These are phyloP conservation scores for Pristionchus fissidentatus DNA, from an alignment of 2,888 invertebrate species.

Conservation along the genomic window DNA sequence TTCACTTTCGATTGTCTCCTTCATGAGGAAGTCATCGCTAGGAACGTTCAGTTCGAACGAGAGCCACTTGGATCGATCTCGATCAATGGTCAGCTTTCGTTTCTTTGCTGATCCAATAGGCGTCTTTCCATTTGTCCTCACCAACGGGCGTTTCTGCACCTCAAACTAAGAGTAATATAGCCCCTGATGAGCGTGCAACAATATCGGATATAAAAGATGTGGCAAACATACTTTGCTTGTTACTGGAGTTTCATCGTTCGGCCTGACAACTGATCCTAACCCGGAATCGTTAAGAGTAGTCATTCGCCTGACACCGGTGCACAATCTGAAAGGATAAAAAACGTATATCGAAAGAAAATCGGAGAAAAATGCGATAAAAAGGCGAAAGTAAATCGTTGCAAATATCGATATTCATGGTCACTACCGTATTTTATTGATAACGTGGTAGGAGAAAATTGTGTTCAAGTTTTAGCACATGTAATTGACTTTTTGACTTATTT, in stretches of 20 bases:
- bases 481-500: too few species aligned
- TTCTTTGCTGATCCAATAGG: not conserved
- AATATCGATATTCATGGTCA: too few species aligned
- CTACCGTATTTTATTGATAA: too few species aligned
- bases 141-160: not conserved
- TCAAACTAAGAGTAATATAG: not conserved
- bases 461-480: too few species aligned
- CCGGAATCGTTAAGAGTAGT: conserved; percentile 5
- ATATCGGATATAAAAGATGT: not conserved
- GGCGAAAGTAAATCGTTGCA: not conserved
- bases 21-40: conserved; percentile 11
- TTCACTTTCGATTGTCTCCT: not conserved
- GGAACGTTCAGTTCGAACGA: not conserved
- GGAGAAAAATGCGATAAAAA: not conserved
- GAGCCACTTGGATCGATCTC: not conserved
- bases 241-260: conserved; percentile 1
- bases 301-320: too few species aligned
- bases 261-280: not conserved
- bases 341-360: not conserved
- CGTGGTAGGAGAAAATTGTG: too few species aligned
- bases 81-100: not conserved
- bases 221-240: conserved; percentile 11
- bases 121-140: not conserved
- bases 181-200: not conserved
- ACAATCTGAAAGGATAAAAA: not conserved